phyloP scores from a whole-genome alignment of 1,140 invertebrate genomes.

The Pantala flavescens region DNA sequence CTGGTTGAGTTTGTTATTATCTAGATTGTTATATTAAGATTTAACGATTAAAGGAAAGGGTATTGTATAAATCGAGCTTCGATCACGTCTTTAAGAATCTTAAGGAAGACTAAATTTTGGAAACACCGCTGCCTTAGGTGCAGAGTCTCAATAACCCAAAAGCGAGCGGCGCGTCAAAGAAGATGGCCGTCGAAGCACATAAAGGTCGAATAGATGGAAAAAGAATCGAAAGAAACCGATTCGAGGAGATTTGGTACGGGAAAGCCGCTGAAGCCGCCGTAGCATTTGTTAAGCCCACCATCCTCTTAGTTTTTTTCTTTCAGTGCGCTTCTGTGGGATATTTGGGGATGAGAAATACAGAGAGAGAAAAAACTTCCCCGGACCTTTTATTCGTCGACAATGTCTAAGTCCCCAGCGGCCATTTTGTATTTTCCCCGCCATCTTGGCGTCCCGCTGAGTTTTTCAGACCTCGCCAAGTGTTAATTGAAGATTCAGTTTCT shows the following conservation, averaged over 20 bases:
- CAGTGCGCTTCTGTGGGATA: neutral
- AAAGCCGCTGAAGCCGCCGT: neutral
- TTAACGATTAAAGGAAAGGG: too few relatives aligned
- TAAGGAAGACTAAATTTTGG: too few relatives aligned
- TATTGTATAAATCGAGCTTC: too few relatives aligned
- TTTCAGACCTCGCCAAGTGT: neutral
- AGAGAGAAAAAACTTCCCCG: neutral
- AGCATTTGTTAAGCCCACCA: neutral
- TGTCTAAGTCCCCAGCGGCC: neutral
- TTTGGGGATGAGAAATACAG: neutral
- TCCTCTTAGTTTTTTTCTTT: slow-evolving; percentile 4
- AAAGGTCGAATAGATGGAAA: neutral
- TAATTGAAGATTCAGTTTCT: slow-evolving; percentile 10
- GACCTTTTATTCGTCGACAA: neutral
- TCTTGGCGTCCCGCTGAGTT: slow-evolving; percentile 2
- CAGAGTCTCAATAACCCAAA: too few relatives aligned
- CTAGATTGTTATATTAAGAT: too few relatives aligned
- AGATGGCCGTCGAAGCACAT: neutral
- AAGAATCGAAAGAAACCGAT: neutral
- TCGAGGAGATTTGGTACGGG: neutral
- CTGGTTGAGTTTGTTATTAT: too few relatives aligned
- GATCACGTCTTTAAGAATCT: too few relatives aligned
- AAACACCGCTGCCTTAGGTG: too few relatives aligned
- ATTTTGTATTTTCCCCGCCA: neutral
- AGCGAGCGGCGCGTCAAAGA: too few relatives aligned